These are phyloP conservation scores for Sarcophaga rosellei DNA, from an alignment of 2,888 invertebrate species.

Conservation along the genomic window DNA sequence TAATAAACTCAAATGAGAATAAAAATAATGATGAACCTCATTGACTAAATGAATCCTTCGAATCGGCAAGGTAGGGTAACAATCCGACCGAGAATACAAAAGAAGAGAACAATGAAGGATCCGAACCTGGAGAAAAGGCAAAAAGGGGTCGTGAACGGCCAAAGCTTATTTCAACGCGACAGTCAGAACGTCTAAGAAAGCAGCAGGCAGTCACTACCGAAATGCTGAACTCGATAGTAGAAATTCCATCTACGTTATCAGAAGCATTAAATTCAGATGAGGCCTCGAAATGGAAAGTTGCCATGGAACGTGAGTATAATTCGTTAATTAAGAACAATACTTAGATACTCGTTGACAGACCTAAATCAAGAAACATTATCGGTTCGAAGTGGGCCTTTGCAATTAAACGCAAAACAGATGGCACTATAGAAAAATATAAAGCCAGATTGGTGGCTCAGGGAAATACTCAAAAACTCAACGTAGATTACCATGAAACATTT, in stretches of 20 bases:
- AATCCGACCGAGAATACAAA: background rate
- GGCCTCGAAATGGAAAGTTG: constrained; percentile 38
- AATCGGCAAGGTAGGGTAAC: constrained; percentile 38
- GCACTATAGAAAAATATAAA: constrained; percentile 40
- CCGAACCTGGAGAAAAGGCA: background rate
- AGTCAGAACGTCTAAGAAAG: constrained; percentile 44
- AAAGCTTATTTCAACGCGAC: constrained; percentile 39
- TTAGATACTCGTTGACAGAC: constrained; percentile 63
- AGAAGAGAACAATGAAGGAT: background rate
- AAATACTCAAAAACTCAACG: no score
- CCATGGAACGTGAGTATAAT: constrained; percentile 33
- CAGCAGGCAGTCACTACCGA: background rate
- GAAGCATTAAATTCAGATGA: constrained; percentile 44
- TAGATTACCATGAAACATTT: no score
- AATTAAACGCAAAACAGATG: constrained; percentile 53
- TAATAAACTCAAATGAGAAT: background rate
- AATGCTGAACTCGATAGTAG: no score
- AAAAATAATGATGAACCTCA: no score
- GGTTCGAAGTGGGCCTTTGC: constrained; percentile 62
- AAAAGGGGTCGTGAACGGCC: constrained; percentile 54
- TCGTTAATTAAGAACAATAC: constrained; percentile 48
- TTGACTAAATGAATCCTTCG: constrained; percentile 5
- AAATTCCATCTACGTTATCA: constrained; percentile 29
- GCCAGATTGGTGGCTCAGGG: constrained; percentile 37
- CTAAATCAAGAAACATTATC: constrained; percentile 53